Evolutionary conservation across 64 coral and sea anemone genomes (phyloP), one percentile per base, ranked within the genome.

Genomic region (Trachythela sp.): DNA sequence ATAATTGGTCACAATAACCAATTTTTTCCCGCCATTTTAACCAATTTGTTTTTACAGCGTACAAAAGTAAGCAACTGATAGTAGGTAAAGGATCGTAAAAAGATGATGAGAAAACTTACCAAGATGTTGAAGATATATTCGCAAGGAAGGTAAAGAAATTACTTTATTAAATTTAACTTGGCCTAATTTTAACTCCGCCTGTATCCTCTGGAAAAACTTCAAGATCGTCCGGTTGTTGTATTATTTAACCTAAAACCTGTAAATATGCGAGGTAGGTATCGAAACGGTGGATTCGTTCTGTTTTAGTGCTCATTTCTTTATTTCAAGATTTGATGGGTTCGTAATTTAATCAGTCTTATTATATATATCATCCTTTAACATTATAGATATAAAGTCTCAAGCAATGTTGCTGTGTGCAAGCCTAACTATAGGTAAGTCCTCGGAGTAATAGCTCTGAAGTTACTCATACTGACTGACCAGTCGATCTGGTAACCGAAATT

Each of bases 171-270:
- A n/a, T n/a, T n/a, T n/a, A n/a, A n/a, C n/a, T n/a, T n/a, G n/a
- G n/a, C n/a, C 8, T 35, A 49, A 45, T 0, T 0, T 39, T 22
- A 20, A 52, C 49, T 0, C 11, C 89, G 89, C 6, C 94, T 93
- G 84, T 59, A 93, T 37, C 77, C 96, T 1, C 67, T 93, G 54
- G 93, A 99, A 9, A 93, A 91, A 24, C 68, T 99, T 35, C 91
- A 99, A 87, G 91, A 93, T 45, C 83, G 96, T 64, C 76, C 91
- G 18, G 93, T 98, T 15, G 91, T 98, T 10, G 91, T 98, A 90
- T 86, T 98, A 75, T 98, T 93, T 75, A 98, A 98, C 84, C 83
- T 94, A 39, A 98, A 98, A 91, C 93, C 95, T 32, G 93, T 98
- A 13, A 98, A 94, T n/a, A 98, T 98, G 95, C 70, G 91, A 91